phyloP scores from a whole-genome alignment of 2,113 vertebrate genomes.

The Pluvianellus socialis region DNA sequence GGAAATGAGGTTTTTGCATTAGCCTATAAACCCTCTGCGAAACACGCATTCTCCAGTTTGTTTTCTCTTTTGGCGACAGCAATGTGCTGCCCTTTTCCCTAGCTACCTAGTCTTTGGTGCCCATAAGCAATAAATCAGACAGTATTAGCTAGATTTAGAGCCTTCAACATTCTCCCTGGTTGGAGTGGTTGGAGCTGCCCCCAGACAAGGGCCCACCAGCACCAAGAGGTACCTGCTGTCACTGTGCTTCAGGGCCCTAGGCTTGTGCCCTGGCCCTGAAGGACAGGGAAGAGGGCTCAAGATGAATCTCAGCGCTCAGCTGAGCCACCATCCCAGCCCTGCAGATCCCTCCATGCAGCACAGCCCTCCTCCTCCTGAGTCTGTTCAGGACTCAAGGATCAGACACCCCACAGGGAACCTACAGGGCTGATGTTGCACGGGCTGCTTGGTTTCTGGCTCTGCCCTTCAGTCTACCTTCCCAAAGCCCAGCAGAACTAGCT shows the following conservation, averaged over 20 bases:
- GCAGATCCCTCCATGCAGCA: background rate
- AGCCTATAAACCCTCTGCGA: background rate
- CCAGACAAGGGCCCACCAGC: background rate
- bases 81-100: background rate
- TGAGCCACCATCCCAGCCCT: background rate
- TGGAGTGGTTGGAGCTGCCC: background rate
- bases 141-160: background rate
- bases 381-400: background rate
- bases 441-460: background rate
- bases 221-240: background rate
- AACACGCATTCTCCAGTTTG: background rate
- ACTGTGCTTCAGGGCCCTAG: background rate
- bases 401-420: background rate
- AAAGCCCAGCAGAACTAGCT: background rate
- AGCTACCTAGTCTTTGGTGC: background rate
- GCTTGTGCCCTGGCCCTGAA: background rate
- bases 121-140: background rate
- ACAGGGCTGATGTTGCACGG: background rate
- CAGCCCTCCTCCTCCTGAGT: background rate
- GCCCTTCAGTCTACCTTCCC: background rate
- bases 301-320: background rate
- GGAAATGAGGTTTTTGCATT: background rate
- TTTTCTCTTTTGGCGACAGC: background rate
- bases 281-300: background rate
- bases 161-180: background rate